phyloP scores from a whole-genome alignment of 92 coral and sea anemone genomes.

The Parazoanthus atlanticus region DNA sequence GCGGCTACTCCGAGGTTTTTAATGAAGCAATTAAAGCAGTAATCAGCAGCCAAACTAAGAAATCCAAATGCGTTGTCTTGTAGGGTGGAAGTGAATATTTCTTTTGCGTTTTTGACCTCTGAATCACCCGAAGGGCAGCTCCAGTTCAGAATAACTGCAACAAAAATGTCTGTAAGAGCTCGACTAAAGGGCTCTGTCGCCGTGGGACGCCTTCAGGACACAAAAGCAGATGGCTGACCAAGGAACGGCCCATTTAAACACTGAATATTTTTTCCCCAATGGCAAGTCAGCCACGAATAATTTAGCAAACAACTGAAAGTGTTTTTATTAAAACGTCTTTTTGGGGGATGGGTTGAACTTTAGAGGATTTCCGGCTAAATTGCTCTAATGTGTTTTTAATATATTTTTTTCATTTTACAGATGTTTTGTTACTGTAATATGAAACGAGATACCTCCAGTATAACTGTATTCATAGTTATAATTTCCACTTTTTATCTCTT shows the following conservation, averaged over 20 bases:
- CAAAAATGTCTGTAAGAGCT: not conserved
- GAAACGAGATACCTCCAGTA: too few relatives aligned
- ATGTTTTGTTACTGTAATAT: too few relatives aligned
- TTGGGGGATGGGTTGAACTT: too few relatives aligned
- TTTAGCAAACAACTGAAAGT: too few relatives aligned
- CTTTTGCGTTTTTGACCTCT: not conserved
- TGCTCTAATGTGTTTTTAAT: too few relatives aligned
- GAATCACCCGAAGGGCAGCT: not conserved
- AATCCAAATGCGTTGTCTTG: conserved; percentile 69
- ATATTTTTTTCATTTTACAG: too few relatives aligned
- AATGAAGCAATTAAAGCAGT: conserved; percentile 81
- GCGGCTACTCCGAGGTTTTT: conserved; percentile 77
- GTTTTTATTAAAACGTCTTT: too few relatives aligned
- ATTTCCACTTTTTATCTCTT: too few relatives aligned
- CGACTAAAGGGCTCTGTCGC: not conserved
- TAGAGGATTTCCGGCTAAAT: too few relatives aligned
- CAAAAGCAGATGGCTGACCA: not conserved
- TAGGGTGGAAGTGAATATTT: conserved; percentile 21
- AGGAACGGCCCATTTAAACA: not conserved
- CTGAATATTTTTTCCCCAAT: not conserved
- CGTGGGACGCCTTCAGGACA: not conserved
- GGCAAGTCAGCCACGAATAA: not conserved
- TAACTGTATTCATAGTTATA: too few relatives aligned
- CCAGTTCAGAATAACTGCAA: not conserved
- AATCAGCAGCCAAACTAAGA: conserved; percentile 48